These are phyloP conservation scores for Bradypodion ventrale DNA, from an alignment of 2,797 vertebrate species.

Conservation along the genomic window DNA sequence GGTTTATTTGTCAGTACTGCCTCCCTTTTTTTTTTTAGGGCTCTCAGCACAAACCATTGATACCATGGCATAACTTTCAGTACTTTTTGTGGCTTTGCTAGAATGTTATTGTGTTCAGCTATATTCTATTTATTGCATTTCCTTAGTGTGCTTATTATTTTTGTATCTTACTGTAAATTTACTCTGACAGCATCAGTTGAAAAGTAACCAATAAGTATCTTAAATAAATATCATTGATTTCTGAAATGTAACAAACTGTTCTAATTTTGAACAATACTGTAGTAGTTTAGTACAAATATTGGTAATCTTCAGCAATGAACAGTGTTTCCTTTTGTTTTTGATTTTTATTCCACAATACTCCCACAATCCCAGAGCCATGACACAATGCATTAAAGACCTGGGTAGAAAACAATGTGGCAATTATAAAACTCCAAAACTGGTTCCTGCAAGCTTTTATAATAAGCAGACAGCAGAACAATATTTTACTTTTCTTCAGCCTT, in stretches of 20 bases:
- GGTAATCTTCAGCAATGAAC: neutral
- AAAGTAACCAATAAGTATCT: neutral
- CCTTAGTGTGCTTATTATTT: neutral
- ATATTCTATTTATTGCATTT: neutral
- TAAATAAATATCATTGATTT: neutral
- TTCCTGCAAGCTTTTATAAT: constrained; percentile 1
- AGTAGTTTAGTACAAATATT: neutral
- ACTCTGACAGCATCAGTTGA: neutral
- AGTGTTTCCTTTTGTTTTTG: neutral
- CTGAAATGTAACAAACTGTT: neutral
- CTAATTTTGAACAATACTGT: neutral
- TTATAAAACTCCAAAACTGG: constrained; percentile 2
- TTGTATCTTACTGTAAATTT: neutral
- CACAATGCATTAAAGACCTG: neutral
- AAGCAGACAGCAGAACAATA: neutral
- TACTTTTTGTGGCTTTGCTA: neutral
- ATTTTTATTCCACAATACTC: neutral
- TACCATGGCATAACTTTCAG: neutral
- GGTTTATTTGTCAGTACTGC: neutral
- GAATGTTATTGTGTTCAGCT: neutral
- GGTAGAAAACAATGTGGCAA: neutral
- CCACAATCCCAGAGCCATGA: neutral
- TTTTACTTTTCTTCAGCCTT: neutral
- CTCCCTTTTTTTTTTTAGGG: neutral
- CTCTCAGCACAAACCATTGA: neutral